Conservation (phyloP, 2,797 vertebrate species). For the Euphonia xanthogaster region DNA sequence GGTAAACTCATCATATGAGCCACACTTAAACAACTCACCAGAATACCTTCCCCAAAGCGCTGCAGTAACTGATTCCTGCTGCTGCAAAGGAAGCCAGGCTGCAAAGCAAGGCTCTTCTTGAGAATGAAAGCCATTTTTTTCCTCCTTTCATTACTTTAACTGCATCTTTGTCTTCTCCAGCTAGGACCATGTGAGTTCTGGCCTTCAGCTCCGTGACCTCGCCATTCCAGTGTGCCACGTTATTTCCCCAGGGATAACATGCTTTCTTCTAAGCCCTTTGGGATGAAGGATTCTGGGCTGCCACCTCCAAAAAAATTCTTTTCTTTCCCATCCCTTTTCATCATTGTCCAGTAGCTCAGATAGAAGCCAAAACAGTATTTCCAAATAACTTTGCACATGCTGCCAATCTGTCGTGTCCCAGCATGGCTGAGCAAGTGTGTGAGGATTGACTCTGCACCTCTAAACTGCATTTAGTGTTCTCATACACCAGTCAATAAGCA, state of each 20-base stretch:
- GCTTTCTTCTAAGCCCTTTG: not conserved
- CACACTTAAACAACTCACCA: not conserved
- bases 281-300: not conserved
- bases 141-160: not conserved
- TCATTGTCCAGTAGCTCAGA: not conserved
- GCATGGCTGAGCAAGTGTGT: not conserved
- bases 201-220: not conserved
- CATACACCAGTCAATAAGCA: not conserved
- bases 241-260: not conserved
- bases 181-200: not conserved
- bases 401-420: not conserved
- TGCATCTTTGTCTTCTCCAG: not conserved
- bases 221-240: not conserved
- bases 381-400: not conserved
- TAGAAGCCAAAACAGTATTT: not conserved
- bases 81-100: not conserved
- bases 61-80: not conserved
- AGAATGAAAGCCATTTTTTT: not conserved
- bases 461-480: not conserved
- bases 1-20: not conserved
- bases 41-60: not conserved
- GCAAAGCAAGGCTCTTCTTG: not conserved
- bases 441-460: not conserved
- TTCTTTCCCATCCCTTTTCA: not conserved
- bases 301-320: not conserved